Evolutionary conservation across 1,140 invertebrate genomes (phyloP).

Genomic region (Gonatopus flavifemur): DNA sequence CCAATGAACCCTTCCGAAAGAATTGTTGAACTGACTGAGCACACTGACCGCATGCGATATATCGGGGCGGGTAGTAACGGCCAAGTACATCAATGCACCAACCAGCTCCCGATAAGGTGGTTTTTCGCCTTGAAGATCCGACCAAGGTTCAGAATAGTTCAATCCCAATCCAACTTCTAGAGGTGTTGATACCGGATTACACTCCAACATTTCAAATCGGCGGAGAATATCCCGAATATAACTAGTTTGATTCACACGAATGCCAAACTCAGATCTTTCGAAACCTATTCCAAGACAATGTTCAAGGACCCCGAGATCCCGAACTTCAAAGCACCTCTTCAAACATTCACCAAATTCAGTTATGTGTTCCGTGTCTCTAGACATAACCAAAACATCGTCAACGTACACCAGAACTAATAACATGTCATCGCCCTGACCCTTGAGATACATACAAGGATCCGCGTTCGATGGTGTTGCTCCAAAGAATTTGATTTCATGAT

Average conservation of each 20-base stretch:
- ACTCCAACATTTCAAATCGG: slow-evolving; percentile 10
- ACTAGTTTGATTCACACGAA: slow-evolving; percentile 6
- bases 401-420: too few species aligned
- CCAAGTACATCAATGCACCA: slow-evolving; percentile 36
- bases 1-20: slow-evolving; percentile 18
- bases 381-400: slow-evolving; percentile 34
- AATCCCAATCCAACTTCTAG: not conserved
- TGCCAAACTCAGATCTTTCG: not conserved
- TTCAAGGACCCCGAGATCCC: slow-evolving; percentile 9
- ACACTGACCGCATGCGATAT: slow-evolving; percentile 26
- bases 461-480: slow-evolving; percentile 11
- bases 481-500: slow-evolving; percentile 10
- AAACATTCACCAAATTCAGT: slow-evolving; percentile 18
- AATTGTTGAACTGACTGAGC: slow-evolving; percentile 30
- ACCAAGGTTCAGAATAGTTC: not conserved
- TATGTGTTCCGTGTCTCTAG: slow-evolving; percentile 17
- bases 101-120: slow-evolving; percentile 25
- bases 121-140: not conserved
- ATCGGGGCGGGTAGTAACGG: slow-evolving; percentile 31
- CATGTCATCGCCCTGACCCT: slow-evolving; percentile 23
- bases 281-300: slow-evolving; percentile 9
- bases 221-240: slow-evolving; percentile 4
- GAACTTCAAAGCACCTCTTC: slow-evolving; percentile 6
- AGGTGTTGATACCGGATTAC: slow-evolving; percentile 3
- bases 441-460: slow-evolving; percentile 34